Conservation (phyloP, 2,888 invertebrate species). For the Clitarchus hookeri region DNA sequence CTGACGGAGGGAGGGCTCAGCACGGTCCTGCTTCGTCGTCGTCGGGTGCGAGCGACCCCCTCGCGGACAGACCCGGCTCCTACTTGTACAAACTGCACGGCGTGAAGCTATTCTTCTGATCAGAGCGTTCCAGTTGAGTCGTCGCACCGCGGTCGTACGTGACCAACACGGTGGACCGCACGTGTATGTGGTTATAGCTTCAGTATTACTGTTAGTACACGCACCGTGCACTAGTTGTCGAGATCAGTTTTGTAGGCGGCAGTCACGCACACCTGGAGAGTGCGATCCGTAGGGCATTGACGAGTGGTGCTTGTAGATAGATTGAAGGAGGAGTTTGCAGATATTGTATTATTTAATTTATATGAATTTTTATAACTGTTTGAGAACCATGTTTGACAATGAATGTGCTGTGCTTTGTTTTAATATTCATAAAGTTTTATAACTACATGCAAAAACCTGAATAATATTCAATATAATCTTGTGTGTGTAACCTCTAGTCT, state of each 20-base stretch:
- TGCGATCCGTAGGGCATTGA: too few species aligned
- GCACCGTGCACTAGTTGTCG: neutral
- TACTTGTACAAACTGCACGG: conserved; percentile 15
- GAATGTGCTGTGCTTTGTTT: neutral
- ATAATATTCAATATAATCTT: neutral
- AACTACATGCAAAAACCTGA: neutral
- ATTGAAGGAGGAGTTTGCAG: neutral
- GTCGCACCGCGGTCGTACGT: too few species aligned
- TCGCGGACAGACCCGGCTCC: neutral
- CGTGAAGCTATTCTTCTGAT: neutral
- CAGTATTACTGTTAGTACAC: neutral
- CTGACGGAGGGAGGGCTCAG: neutral
- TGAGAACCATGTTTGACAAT: neutral
- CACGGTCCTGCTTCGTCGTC: neutral
- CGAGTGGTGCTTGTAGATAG: neutral
- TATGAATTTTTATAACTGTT: neutral
- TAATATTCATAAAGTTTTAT: neutral
- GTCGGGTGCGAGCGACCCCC: neutral
- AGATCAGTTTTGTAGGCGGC: too few species aligned
- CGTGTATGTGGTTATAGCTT: neutral
- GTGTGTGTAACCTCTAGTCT: neutral
- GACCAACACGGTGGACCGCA: too few species aligned
- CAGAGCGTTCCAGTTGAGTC: neutral
- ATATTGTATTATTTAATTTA: neutral
- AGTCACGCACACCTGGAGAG: too few species aligned